Conservation (phyloP, 2,113 vertebrate genomes). For the Spilogale gracilis region DNA sequence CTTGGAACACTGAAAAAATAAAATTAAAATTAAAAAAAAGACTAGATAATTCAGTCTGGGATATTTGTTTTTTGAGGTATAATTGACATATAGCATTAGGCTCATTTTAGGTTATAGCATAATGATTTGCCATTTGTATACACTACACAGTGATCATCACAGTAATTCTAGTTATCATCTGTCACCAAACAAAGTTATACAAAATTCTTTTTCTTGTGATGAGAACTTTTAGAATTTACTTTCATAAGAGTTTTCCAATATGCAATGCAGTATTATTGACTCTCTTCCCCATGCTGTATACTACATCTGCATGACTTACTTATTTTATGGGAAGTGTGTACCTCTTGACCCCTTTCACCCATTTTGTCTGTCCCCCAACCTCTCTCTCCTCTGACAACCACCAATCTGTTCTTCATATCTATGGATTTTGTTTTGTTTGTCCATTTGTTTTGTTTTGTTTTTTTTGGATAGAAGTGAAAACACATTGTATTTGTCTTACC, state of each 20-base stretch:
- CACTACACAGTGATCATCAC: background rate
- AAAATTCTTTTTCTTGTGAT: background rate
- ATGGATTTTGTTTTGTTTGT: background rate
- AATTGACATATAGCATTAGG: background rate
- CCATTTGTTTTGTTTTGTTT: background rate
- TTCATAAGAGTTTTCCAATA: background rate
- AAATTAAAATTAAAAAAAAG: background rate
- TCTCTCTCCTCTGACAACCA: background rate
- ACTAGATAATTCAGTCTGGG: background rate
- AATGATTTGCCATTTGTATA: background rate
- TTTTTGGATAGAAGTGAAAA: background rate
- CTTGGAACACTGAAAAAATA: too few relatives aligned
- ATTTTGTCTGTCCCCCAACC: background rate
- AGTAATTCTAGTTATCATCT: background rate
- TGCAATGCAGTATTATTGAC: background rate
- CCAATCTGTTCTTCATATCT: background rate
- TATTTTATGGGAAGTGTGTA: background rate
- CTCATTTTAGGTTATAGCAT: background rate
- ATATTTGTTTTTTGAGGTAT: background rate
- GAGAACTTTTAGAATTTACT: background rate
- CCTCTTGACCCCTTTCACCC: background rate
- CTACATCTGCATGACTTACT: background rate
- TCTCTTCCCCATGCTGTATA: background rate
- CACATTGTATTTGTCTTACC: background rate
- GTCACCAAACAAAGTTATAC: background rate